Conservation (phyloP, 2,113 vertebrate species). For the Saccopteryx leptura region DNA sequence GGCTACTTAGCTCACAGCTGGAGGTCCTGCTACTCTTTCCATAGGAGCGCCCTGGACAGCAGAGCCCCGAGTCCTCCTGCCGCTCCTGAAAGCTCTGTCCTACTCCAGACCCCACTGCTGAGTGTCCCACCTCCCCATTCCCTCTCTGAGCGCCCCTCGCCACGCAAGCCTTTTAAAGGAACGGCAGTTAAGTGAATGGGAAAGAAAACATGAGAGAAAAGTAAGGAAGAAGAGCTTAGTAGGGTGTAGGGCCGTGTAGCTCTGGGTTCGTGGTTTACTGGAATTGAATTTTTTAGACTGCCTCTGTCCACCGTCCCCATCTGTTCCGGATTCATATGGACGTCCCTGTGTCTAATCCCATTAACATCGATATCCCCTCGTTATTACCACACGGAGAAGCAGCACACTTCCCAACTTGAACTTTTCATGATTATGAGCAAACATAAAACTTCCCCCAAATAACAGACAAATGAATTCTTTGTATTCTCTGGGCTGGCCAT, state of each 20-base stretch:
- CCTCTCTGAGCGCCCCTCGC: neutral
- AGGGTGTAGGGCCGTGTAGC: neutral
- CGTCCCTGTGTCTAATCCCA: neutral
- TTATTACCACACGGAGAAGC: neutral
- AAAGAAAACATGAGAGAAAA: neutral
- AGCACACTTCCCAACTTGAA: neutral
- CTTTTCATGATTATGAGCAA: conserved; percentile 28
- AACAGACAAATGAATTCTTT: neutral
- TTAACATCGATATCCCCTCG: neutral
- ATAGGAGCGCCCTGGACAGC: neutral
- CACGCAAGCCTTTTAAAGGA: neutral
- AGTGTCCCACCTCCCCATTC: neutral
- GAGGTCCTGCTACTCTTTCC: neutral
- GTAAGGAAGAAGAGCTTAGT: neutral
- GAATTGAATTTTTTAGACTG: neutral
- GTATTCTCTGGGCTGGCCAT: neutral
- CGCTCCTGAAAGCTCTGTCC: neutral
- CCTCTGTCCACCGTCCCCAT: neutral
- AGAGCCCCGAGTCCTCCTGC: neutral
- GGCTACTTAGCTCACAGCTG: neutral
- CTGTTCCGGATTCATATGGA: neutral
- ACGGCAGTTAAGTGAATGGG: neutral
- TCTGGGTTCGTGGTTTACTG: neutral
- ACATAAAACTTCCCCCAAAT: neutral
- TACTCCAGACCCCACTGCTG: neutral